Evolutionary conservation across 2,113 vertebrate genomes (phyloP), one percentile per base, ranked within the genome.

Genomic region (Cheirogaleus medius): DNA sequence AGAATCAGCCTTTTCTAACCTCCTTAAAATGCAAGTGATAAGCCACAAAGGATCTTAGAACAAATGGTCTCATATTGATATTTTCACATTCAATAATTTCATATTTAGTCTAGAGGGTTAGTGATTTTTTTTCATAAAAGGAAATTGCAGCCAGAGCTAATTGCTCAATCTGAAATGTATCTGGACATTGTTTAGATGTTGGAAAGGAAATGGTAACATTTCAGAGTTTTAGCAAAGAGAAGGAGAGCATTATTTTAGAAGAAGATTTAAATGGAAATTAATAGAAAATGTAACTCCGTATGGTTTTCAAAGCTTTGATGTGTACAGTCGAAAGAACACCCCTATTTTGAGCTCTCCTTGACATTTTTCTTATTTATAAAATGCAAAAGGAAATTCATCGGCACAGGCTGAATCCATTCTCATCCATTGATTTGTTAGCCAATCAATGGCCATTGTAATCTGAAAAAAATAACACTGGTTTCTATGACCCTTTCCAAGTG

Each of bases 401-500:
- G 76, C 60, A 84, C 42, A 78, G n/a, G 82, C 80, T 96, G 68
- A 95, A 56, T 94, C 82, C 71, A 93, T 97, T 91, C 82, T 63
- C 83, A 87, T 54, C 44, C 73, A 98, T 96, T 98, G 94, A 98
- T 98, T 82, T 95, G 91, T 84, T 95, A 87, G 64, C 74, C 83
- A 96, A 97, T 98, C 98, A 89, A 97, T 97, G 95, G 42, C 80
- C 87, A 91, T 32, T 95, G 94, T 66, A 92, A 87, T 95, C 82
- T 81, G 78, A 60, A 97, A 92, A 95, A 92, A 85, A 95, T 87
- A 97, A 97, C 98, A 97, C 96, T 90, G 85, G 13, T 98, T 98
- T 97, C 98, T 89, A 4, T 96, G 98, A 98, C 98, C 97, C 98
- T 98, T 97, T 98, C 85, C 90, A 97, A 98, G 97, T 1, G 84